Evolutionary conservation across 2,888 invertebrate genomes (phyloP).

Genomic region (Eupithecia subfuscata): DNA sequence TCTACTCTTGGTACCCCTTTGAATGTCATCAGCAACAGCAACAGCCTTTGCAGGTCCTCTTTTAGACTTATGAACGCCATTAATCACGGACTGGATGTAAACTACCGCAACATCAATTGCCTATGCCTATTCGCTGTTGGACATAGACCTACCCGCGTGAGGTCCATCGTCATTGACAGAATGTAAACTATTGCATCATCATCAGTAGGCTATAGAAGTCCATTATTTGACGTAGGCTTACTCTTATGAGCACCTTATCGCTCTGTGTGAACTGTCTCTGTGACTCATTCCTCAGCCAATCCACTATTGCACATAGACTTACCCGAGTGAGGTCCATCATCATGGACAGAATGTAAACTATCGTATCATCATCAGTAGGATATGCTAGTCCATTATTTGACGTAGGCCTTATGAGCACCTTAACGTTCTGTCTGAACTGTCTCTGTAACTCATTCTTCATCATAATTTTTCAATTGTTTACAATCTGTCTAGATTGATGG

Average conservation of each 20-base stretch:
- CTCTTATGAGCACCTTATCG: neutral
- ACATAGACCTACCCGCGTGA: neutral
- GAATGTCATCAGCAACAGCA: neutral
- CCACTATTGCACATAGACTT: too few relatives aligned
- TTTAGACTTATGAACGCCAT: neutral
- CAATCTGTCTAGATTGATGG: neutral
- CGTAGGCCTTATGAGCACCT: neutral
- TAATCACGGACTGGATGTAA: neutral
- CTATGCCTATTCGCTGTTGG: neutral
- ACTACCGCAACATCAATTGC: neutral
- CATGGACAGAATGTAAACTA: too few relatives aligned
- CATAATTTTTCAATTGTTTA: neutral
- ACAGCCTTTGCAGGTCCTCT: neutral
- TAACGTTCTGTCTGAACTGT: neutral
- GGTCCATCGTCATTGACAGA: neutral
- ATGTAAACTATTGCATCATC: neutral
- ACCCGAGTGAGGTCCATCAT: too few relatives aligned
- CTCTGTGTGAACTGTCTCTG: neutral
- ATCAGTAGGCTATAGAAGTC: neutral
- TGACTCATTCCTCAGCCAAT: too few relatives aligned
- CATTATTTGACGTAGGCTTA: neutral
- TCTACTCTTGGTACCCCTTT: neutral
- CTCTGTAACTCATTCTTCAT: too few relatives aligned
- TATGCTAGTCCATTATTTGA: neutral
- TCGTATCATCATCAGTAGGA: too few relatives aligned